Percentiles rank a stretch among this genome's conserved stretches.
These are phyloP conservation scores for Nannoperca obscura DNA, from an alignment of 2,797 vertebrate species.

Conservation along the genomic window DNA sequence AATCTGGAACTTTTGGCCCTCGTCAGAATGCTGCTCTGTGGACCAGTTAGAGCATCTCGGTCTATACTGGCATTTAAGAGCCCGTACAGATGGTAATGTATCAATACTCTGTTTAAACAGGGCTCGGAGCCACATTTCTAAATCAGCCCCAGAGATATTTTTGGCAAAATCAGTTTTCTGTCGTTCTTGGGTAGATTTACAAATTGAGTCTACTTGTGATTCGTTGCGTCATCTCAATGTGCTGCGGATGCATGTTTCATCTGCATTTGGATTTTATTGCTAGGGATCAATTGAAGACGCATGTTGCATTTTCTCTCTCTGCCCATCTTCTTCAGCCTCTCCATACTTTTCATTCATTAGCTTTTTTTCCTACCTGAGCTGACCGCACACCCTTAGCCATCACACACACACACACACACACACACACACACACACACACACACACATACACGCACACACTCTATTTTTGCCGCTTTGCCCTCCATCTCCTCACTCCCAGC, in stretches of 20 bases:
- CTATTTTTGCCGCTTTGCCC: slow-evolving; percentile 38
- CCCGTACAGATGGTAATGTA: slow-evolving; percentile 73
- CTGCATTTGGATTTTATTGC: slow-evolving; percentile 34
- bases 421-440: slow-evolving; percentile 4
- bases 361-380: slow-evolving; percentile 43
- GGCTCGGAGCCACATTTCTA: slow-evolving; percentile 63
- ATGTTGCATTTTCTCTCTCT: slow-evolving; percentile 20
- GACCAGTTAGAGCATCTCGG: slow-evolving; percentile 56
- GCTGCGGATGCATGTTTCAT: slow-evolving; percentile 32
- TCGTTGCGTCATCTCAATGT: slow-evolving; percentile 18
- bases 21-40: slow-evolving; percentile 53
- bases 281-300: slow-evolving; percentile 22
- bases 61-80: slow-evolving; percentile 65
- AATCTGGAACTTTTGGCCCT: slow-evolving; percentile 60
- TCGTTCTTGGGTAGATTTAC: slow-evolving; percentile 45
- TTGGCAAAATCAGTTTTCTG: slow-evolving; percentile 47
- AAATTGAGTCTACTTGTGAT: slow-evolving; percentile 32
- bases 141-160: slow-evolving; percentile 59
- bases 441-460: neutral
- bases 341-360: slow-evolving; percentile 41
- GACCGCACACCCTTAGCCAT: slow-evolving; percentile 10
- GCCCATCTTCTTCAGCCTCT: slow-evolving; percentile 26
- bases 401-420: slow-evolving; percentile 4
- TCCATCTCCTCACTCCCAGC: slow-evolving; percentile 44
- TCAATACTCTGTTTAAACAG: slow-evolving; percentile 66